Base-by-base conservation (phyloP, 92 coral and sea anemone genomes). In the Blastomussa wellsi region DNA sequence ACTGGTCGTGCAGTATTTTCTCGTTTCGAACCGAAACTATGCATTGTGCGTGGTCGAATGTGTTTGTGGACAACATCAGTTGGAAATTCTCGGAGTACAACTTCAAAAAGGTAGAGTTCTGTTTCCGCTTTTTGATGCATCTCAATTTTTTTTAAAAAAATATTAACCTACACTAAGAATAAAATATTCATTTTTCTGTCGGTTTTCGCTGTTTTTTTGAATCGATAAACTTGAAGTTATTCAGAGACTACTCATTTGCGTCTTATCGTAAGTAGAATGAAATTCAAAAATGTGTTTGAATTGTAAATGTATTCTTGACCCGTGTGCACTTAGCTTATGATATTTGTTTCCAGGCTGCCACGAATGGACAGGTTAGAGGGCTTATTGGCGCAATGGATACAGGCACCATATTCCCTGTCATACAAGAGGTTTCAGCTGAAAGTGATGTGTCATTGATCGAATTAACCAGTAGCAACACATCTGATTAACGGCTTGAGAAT, bases 401-500 rank as follows among this genome's bases (percentile, higher is more conserved):
- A 51, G 28, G 39, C 24, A 39, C 35, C 29, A 8, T 35, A 37
- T 22, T 49, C 14, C 29, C 76, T 53, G 33, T 4, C n/a, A 59
- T 13, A 8, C 32, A 78, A 37, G 86, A 82, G 53, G 22, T 55
- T 16, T 82, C 86, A 9, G 72, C 65, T 16, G 67, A 72, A 26
- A 82, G 86, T 57, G 86, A 82, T 36, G 86, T 82, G 78, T 82
- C 78, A 9, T 29, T 82, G 86, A 36, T 82, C 49, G 86, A 71
- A n/a, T 36, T 82, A 19, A 70, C 75, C 14, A 20, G 75, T 17
- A 37, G 75, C 75, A 70, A 70, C 44, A 15, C 26, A 15, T 49
- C 69, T 49, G 86, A 82, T 10, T 82, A 51, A 78, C 78, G 8
- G 11, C 15, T 70, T 35, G 13, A 19, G 26, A 24, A 68, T 22